A percentile compares a stretch with the other conserved stretches of the same genome.
These are phyloP conservation scores for Serranus cabrilla DNA, from an alignment of 2,797 vertebrate genomes.

Conservation along the genomic window DNA sequence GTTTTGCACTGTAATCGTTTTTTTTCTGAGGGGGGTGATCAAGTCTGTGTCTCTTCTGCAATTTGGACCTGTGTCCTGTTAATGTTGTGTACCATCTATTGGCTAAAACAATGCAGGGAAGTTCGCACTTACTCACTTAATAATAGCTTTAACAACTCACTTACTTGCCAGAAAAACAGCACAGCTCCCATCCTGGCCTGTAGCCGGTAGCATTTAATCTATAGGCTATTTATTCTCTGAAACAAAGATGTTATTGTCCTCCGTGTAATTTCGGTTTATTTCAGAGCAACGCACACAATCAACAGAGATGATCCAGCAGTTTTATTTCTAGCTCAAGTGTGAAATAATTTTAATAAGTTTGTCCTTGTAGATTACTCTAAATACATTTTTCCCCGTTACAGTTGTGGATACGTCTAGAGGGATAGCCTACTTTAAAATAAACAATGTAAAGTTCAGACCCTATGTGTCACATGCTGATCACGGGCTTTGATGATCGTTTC, in stretches of 20 bases:
- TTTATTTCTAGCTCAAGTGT: not conserved
- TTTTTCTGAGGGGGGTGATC: not conserved
- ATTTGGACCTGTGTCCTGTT: not conserved
- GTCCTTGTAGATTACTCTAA: too few relatives aligned
- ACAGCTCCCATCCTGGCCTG: not conserved
- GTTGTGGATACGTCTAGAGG: not conserved
- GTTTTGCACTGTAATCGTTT: not conserved
- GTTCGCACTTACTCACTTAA: not conserved
- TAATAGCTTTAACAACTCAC: not conserved
- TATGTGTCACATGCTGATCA: constrained; percentile 73
- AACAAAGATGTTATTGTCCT: constrained; percentile 21
- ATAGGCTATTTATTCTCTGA: not conserved
- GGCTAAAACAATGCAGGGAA: constrained; percentile 2
- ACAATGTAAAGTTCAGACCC: not conserved
- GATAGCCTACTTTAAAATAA: not conserved
- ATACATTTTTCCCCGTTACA: not conserved
- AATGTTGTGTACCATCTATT: not conserved
- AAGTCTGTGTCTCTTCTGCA: not conserved
- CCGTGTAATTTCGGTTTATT: not conserved
- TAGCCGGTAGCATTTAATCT: not conserved
- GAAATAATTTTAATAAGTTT: too few relatives aligned
- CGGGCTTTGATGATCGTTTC: constrained; percentile 25
- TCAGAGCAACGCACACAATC: not conserved
- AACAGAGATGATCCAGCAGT: not conserved
- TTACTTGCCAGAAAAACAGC: not conserved